Evolutionary conservation across 1,140 invertebrate species (phyloP).

Genomic region (Chelonus insularis): DNA sequence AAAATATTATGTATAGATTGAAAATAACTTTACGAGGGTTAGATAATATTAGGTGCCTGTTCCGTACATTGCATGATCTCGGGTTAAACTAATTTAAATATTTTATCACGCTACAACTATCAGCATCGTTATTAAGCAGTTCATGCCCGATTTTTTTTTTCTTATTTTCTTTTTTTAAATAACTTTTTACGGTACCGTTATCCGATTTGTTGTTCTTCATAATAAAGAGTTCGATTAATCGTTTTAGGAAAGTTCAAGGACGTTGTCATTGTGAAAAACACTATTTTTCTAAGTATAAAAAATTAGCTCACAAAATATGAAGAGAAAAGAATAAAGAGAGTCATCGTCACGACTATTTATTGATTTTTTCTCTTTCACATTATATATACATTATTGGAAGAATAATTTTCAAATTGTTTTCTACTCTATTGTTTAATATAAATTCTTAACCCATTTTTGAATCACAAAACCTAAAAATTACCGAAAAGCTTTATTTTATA

Average conservation of each 20-base stretch:
- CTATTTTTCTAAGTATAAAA: neutral
- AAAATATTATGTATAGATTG: neutral
- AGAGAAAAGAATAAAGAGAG: neutral
- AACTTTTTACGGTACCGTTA: neutral
- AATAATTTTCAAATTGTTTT: too few species aligned
- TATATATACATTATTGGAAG: too few species aligned
- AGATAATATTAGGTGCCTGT: too few species aligned
- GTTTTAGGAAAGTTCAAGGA: slow-evolving; percentile 31
- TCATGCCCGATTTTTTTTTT: neutral
- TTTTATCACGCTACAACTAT: slow-evolving; percentile 19
- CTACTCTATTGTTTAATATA: too few species aligned
- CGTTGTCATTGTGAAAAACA: neutral
- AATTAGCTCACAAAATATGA: neutral
- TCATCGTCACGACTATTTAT: too few species aligned
- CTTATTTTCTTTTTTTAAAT: neutral
- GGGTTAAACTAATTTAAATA: slow-evolving; percentile 35
- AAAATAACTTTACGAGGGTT: too few species aligned
- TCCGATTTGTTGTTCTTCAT: slow-evolving; percentile 9
- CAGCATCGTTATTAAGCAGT: neutral
- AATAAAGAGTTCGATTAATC: slow-evolving; percentile 30
- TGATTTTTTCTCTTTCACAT: too few species aligned
- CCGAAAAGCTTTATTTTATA: too few species aligned
- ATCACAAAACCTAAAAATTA: too few species aligned
- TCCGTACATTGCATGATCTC: slow-evolving; percentile 27
- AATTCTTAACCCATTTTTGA: too few species aligned